phyloP scores from a whole-genome alignment of 2,888 invertebrate genomes.

The Sympetrum striolatum region DNA sequence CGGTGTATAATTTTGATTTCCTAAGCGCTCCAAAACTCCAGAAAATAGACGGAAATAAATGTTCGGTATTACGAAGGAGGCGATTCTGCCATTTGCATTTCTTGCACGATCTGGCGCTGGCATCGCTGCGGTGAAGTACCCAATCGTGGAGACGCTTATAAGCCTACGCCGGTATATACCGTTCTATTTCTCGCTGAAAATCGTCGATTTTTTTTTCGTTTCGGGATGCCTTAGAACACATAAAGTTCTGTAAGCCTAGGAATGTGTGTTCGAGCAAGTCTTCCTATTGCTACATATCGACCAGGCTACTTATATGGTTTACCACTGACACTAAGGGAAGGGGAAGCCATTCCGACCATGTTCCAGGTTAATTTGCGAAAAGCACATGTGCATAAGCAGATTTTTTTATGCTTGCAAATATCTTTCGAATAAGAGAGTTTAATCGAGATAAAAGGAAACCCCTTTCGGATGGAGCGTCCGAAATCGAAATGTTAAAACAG shows the following conservation, averaged over 20 bases:
- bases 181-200: neutral
- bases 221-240: constrained; percentile 24
- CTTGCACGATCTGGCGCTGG: neutral
- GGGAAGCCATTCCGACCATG: constrained; percentile 8
- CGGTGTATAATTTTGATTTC: too few relatives aligned
- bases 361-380: neutral
- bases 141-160: neutral
- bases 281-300: constrained; percentile 39
- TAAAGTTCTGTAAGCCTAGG: neutral
- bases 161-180: neutral
- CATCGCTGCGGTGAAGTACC: neutral
- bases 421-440: neutral
- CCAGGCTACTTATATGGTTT: constrained; percentile 36
- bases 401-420: neutral
- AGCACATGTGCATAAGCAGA: neutral
- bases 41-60: too few relatives aligned
- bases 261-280: constrained; percentile 18
- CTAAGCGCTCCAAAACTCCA: too few relatives aligned
- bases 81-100: neutral
- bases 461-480: neutral
- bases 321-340: neutral
- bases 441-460: neutral
- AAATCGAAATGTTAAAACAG: neutral
- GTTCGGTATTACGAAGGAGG: neutral
- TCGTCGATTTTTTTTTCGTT: neutral